Evolutionary conservation across 2,797 vertebrate species (phyloP).

Genomic region (Takifugu rubripes): DNA sequence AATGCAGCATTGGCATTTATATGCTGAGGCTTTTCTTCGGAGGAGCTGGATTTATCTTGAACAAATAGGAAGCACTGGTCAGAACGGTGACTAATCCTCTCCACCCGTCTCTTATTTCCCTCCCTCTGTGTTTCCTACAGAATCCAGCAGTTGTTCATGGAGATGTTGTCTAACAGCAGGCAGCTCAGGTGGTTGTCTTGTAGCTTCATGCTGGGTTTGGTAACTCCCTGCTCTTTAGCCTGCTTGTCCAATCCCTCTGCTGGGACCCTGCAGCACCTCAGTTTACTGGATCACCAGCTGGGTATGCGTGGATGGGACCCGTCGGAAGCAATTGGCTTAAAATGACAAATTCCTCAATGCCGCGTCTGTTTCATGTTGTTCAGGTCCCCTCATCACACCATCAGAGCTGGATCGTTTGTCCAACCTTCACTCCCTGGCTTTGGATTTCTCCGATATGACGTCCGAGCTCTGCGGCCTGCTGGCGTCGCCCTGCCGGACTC

Average conservation of each 20-base stretch:
- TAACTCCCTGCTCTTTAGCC: constrained; percentile 89
- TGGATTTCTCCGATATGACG: constrained; percentile 97
- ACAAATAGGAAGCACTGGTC: no score
- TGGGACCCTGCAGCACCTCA: constrained; percentile 91
- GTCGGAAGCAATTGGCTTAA: neutral
- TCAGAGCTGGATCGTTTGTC: constrained; percentile 89
- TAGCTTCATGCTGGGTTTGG: constrained; percentile 93
- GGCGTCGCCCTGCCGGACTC: constrained; percentile 84
- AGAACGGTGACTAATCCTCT: constrained; percentile 3
- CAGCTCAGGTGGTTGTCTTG: constrained; percentile 94
- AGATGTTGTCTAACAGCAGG: constrained; percentile 92
- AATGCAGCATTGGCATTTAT: no score
- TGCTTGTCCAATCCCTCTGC: constrained; percentile 90
- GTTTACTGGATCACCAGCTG: constrained; percentile 92
- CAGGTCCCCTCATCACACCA: constrained; percentile 84
- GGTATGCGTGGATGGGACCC: constrained; percentile 33
- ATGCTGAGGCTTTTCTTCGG: no score
- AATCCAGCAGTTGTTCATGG: constrained; percentile 94
- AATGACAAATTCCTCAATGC: neutral
- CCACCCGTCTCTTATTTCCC: neutral
- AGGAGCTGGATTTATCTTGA: no score
- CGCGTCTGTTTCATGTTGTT: neutral
- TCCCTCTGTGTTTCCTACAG: constrained; percentile 64
- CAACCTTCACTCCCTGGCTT: constrained; percentile 86
- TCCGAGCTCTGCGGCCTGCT: constrained; percentile 91